Evolutionary conservation across 1,140 invertebrate genomes (phyloP), one percentile per base, ranked within the genome.

Genomic region (Ericerus pela): DNA sequence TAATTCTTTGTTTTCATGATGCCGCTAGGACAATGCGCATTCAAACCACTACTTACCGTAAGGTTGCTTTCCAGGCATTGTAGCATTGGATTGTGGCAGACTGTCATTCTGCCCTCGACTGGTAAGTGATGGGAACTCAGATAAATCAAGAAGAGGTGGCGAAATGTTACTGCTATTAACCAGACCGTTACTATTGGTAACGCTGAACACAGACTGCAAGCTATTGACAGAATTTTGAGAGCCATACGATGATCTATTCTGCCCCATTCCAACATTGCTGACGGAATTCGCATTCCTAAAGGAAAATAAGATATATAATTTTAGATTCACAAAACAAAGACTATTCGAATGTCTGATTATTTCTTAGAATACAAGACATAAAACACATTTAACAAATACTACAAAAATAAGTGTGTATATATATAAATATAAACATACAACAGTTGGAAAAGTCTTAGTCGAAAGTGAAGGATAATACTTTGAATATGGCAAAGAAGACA

Each of bases 101-200:
- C 76, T 81, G 74, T 81, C 80, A 70, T 83, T 76, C 64, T 79
- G 78, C 70, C 80, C 62, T 69, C 75, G 38, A 69, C 83, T 84
- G 62, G 86, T 90, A 66, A 92, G 74, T 58, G 87, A 90, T 60
- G 88, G 88, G 71, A 92, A 92, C 71, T 91, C 88, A 62, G 85
- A 89, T 82, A 88, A 77, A 73, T 92, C 88, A 62, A 91, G 74
- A 55, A 89, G 74, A 57, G 86, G 82, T 43, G 86, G 85, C 65
- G 84, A 86, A 66, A 78, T 81, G 64, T 79, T 79, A 64, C 84
- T 84, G 53, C 76, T 82, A 57, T 71, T 72, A 24, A 71, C 73
- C 58, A 68, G 70, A 52, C 76, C 82, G 58, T 70, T 71, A 20
- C 71, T 73, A 61, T 69, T 70, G 62, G 64, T 67, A 29, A 66